These are phyloP conservation scores for Heliconius hermathena DNA, from an alignment of 1,140 invertebrate genomes.

Conservation along the genomic window DNA sequence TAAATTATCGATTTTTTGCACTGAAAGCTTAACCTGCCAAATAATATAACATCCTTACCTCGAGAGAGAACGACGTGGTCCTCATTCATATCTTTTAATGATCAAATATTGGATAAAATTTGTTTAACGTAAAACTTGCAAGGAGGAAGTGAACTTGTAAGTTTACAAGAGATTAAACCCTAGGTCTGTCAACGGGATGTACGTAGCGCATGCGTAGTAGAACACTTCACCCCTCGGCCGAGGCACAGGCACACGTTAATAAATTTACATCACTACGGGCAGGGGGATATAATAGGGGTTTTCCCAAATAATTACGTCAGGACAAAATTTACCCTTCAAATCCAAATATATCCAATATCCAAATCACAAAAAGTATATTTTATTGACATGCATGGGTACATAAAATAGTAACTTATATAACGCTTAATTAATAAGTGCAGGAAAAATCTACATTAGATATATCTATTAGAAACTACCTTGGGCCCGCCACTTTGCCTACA, in stretches of 20 bases:
- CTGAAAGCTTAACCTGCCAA: conserved; percentile 32
- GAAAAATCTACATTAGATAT: too few species aligned
- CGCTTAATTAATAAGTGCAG: too few species aligned
- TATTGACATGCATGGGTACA: too few species aligned
- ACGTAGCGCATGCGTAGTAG: conserved; percentile 54
- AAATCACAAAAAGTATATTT: too few species aligned
- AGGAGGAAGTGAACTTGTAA: conserved; percentile 45
- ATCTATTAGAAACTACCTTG: too few species aligned
- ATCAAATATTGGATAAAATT: conserved; percentile 65
- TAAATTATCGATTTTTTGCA: conserved; percentile 72
- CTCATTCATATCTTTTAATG: conserved; percentile 84
- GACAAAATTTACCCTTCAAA: not conserved
- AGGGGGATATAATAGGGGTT: conserved; percentile 17
- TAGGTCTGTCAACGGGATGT: conserved; percentile 45
- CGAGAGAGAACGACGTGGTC: conserved; percentile 88
- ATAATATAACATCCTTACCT: conserved; percentile 82
- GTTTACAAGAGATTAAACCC: conserved; percentile 50
- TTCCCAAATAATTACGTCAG: not conserved
- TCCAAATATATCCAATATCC: too few species aligned
- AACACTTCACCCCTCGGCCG: conserved; percentile 38
- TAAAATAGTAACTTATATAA: too few species aligned
- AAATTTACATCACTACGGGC: conserved; percentile 43
- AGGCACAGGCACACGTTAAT: conserved; percentile 42
- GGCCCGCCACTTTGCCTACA: too few species aligned
- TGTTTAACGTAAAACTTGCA: conserved; percentile 47